These are phyloP conservation scores for Cichladusa arquata DNA, from an alignment of 2,113 vertebrate genomes.

Conservation along the genomic window DNA sequence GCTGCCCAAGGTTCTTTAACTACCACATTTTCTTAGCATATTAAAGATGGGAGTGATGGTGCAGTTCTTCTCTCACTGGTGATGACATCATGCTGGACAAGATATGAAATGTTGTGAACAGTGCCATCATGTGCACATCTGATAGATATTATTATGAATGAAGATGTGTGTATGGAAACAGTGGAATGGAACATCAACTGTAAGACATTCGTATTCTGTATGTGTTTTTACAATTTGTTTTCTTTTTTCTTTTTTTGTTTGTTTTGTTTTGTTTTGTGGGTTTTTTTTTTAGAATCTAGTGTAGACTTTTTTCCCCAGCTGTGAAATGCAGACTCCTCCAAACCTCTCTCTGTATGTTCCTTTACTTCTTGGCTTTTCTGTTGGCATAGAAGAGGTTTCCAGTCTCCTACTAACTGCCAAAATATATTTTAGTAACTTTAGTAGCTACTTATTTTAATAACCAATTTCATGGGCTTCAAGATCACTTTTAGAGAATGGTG, in stretches of 20 bases:
- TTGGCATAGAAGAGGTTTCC: neutral
- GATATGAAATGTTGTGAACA: neutral
- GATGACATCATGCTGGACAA: neutral
- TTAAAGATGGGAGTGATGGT: neutral
- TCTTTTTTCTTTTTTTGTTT: neutral
- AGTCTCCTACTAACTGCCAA: neutral
- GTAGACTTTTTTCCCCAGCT: neutral
- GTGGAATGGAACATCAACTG: neutral
- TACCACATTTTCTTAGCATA: neutral
- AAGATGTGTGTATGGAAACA: neutral
- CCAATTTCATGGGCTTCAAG: neutral
- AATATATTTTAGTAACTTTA: neutral
- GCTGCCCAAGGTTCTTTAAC: neutral
- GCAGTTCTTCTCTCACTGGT: neutral
- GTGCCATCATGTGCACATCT: neutral
- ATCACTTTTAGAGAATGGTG: neutral
- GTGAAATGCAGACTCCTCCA: neutral
- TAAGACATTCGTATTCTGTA: neutral
- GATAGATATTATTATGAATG: neutral
- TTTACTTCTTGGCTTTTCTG: neutral
- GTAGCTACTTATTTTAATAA: neutral
- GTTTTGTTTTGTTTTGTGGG: neutral
- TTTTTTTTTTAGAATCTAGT: neutral
- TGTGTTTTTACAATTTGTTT: neutral
- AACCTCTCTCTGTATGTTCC: neutral